Base-by-base conservation (phyloP, 2,113 vertebrate species). In the Chloroceryle aenea region DNA sequence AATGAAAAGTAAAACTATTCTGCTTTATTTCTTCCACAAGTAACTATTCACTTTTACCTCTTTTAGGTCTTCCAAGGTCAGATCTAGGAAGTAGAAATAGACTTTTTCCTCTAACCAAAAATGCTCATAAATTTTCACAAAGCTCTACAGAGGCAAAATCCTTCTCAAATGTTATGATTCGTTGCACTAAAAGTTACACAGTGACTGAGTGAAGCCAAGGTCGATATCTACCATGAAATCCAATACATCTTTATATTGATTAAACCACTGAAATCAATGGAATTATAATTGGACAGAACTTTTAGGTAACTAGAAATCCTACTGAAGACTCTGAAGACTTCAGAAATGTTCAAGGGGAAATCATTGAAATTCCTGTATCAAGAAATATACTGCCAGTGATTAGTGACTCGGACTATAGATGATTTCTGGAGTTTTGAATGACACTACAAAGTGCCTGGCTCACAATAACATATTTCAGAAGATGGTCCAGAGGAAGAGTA, bases 281-380 rank as follows among this genome's bases (percentile, higher is more conserved):
- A 79, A 95, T 82, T 82, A 76, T 82, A 95, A 89, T 84, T 96
- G 68, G n/a, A 86, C 59, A 92, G 59, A 69, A 75, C 68, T 71
- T 90, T 83, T 21, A 89, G 59, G 23, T 63, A 85, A 64, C 58
- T 86, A 47, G n/a, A 64, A 96, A 56, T 48, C 25, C 68, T 59
- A 63, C 23, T 12, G 25, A 90, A 89, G 50, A 83, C 34, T 79
- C 66, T 14, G 12, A 59, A 36, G 48, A 13, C 12, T 76, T 73
- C n/a, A 83, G 47, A 91, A 86, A 85, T 38, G 17, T 75, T 68
- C 3, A 34, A 42, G 26, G 36, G 7, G 78, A 61, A 72, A 59
- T 40, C 32, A 6, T 26, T 47, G 12, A 27, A 68, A 55, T 76
- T 63, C 26, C 18, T 1, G 3, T 64, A 63, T 21, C 47, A 63